Evolutionary conservation across 2,888 invertebrate genomes (phyloP), one percentile per base, ranked within the genome.

Genomic region (Coleophora flavipennella): DNA sequence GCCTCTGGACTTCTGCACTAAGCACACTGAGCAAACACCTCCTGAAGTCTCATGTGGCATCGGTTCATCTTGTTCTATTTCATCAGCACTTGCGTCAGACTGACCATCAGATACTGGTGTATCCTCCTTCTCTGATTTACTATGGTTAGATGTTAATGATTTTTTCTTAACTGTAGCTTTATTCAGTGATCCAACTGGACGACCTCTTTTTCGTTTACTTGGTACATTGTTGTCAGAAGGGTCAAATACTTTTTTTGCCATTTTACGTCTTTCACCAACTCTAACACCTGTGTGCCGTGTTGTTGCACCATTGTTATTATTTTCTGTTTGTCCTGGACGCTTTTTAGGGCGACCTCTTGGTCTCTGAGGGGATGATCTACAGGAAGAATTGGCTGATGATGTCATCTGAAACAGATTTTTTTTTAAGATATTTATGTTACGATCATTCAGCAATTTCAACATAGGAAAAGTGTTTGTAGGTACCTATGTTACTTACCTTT

Each of bases 211-310:
- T 34, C 91, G 78, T 59, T 89, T 88, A 51, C 86, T 87, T 8
- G 93, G 92, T 29, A 92, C 76, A 69, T 93, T 92, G 50, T 91
- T 91, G 57, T 94, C 93, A 0, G 94, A 94, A 2, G 94, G 94
- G 72, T 94, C 94, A 62, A 94, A 94, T 0, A 94, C 93, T 64
- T 92, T 92, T 62, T 92, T 93, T 0, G 93, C 93, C 85, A 92
- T 90, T 89, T 91, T 89, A 39, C 88, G 73, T 46, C 89, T 69
- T 53, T 88, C 88, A 8, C 88, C 88, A 13, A 88, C 87, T 28
- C 89, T 75, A 7, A 88, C 79, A 11, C 63, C 79, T 4, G 78
- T 67, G 57, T 67, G 77, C 36, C 76, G 56, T 25, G 64, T 70
- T 4, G 60, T 55, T 41, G 54, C 70, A 35, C 58, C 58, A 37